These are phyloP conservation scores for Thryonomys swinderianus DNA, from an alignment of 2,113 vertebrate genomes.

Conservation along the genomic window DNA sequence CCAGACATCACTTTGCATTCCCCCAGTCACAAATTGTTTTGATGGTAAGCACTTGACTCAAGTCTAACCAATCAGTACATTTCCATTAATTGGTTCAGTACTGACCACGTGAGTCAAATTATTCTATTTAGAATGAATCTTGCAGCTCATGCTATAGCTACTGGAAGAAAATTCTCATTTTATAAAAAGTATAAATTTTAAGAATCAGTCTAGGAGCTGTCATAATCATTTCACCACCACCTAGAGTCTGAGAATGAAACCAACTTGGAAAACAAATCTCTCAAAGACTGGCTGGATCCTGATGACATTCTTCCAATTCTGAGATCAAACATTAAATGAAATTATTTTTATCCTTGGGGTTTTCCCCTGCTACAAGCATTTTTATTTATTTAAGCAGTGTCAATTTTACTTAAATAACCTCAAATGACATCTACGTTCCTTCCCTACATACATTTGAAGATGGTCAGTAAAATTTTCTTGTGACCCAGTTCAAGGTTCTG, in stretches of 20 bases:
- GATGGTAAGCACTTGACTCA: neutral
- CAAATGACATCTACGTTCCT: neutral
- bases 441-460: neutral
- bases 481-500: neutral
- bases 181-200: neutral
- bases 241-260: neutral
- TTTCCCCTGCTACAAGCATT: neutral
- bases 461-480: neutral
- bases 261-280: neutral
- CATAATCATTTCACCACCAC: neutral
- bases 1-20: neutral
- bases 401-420: conserved; percentile 19
- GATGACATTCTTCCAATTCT: neutral
- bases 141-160: neutral
- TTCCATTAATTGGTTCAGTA: neutral
- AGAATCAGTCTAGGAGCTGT: neutral
- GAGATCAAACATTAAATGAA: neutral
- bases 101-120: neutral
- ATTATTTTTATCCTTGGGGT: neutral
- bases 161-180: neutral
- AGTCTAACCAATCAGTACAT: neutral
- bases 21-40: neutral
- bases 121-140: neutral
- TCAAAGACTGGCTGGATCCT: neutral
- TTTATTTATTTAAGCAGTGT: neutral